Evolutionary conservation across 2,797 vertebrate species (phyloP), one percentile per base, ranked within the genome.

Genomic region (Pipistrellus pygmaeus): DNA sequence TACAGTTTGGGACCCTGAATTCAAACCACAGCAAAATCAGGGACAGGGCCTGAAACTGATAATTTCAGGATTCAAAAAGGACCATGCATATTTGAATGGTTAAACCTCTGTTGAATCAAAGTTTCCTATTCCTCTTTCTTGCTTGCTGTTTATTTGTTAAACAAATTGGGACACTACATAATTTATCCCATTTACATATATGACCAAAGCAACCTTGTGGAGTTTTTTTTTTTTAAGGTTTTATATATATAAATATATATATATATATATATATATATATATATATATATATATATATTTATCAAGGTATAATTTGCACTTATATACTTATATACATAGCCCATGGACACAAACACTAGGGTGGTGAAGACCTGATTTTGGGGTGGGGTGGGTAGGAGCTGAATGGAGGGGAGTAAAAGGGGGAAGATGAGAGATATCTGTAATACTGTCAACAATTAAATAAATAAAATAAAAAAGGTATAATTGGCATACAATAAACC

Each of bases 81-180:
- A 38, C 23, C 13, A 53, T 55, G 53, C 53, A 55, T 23, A 55
- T 21, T 55, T 55, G 53, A 55, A 55, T 55, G 53, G 53, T 55
- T 23, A 55, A 69, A 57, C 51, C 14, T 72, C 73, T 51, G 17
- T 62, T 75, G 48, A 73, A 78, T 72, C 55, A 18, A 0, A 48
- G 53, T 60, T 94, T 72, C 18, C 11, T 76, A 72, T 87, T 57
- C 4, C 15, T 75, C 14, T 69, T 88, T 62, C 20, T 78, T 73
- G 17, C 48, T 71, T 75, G 15, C 30, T 75, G n/a, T 51, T 76
- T 91, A 25, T 95, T 87, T 93, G 55, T 83, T 73, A 72, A 88
- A 89, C 13, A 86, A 68, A 55, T 20, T 38, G 44, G 44, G 3
- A 51, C 32, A 85, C 64, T 85, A 94, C 53, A 81, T 51, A 87